Percentiles rank a stretch among this genome's conserved stretches.
Evolutionary conservation across 2,888 invertebrate genomes (phyloP).

Genomic region (Ischnus inquisitorius): DNA sequence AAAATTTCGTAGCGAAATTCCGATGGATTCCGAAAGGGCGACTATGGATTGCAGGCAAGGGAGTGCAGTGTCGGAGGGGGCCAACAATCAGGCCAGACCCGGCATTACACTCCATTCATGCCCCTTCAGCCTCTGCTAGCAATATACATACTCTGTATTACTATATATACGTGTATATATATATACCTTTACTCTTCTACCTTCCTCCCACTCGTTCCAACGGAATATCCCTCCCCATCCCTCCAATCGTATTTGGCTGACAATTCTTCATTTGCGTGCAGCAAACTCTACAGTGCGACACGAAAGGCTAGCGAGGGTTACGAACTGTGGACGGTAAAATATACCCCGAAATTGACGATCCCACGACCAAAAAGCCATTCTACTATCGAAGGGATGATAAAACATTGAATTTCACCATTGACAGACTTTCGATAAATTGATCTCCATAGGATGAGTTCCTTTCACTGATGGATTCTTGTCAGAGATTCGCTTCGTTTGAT

Average conservation of each 20-base stretch:
- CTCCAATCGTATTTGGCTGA: constrained; percentile 82
- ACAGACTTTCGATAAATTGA: neutral
- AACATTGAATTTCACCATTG: neutral
- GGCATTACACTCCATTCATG: constrained; percentile 85
- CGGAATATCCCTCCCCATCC: constrained; percentile 53
- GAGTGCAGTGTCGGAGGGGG: constrained; percentile 74
- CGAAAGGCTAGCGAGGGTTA: constrained; percentile 55
- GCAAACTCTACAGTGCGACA: constrained; percentile 78
- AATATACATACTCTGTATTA: constrained; percentile 35
- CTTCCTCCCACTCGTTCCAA: constrained; percentile 62
- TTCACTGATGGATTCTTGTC: neutral
- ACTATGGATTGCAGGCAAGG: constrained; percentile 73
- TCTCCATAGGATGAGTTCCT: neutral
- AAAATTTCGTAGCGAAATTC: constrained; percentile 83
- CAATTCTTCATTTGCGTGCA: constrained; percentile 85
- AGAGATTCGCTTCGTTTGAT: constrained; percentile 8
- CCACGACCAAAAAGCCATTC: neutral
- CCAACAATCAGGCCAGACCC: constrained; percentile 84
- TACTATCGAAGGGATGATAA: neutral
- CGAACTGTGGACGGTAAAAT: constrained; percentile 53
- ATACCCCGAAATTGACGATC: constrained; percentile 7
- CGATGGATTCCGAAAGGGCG: constrained; percentile 77
- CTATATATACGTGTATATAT: constrained; percentile 31
- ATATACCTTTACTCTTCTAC: constrained; percentile 51
- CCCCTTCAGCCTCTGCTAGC: constrained; percentile 67